Base-by-base conservation (phyloP, 1,140 invertebrate genomes). In the Drosophila fuyamai region DNA sequence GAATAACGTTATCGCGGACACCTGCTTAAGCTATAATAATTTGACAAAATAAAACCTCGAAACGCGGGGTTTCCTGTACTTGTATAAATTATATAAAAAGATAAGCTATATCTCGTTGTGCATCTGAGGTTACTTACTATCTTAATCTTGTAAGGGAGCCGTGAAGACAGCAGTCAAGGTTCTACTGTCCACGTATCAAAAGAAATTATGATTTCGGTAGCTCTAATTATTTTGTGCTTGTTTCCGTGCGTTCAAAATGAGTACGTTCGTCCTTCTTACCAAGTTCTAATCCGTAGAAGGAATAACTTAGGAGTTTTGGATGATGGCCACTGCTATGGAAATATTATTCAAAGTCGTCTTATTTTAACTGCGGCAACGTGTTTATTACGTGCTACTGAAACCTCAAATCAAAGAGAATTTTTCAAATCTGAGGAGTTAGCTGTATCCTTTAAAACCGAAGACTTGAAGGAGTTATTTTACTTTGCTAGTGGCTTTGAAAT, bases 291-390 rank as follows among this genome's bases (percentile, higher is more conserved):
- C 4, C 50, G 40, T 10, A 76, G 9, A n/a, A 59, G 41, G n/a
- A 65, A 36, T n/a, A 32, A 4, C 10, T 9, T 16, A 2, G 72
- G 54, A 38, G 53, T 7, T 16, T 41, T 76, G 6, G 23, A 12
- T 1, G 73, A 76, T 4, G 53, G 16, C 2, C 32, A 67, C 16
- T 76, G 73, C 32, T 55, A 46, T 18, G 73, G 73, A 10, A 76
- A 76, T 23, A 67, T 76, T 35, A n/a, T 76, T 7, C 73, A 76
- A 54, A 76, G 72, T 44, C 72, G 56, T 14, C 44, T 76, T n/a
- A 35, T 76, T 13, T 53, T 76, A 48, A 76, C 73, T 4, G 61
- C 73, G 12, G 73, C 73, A 32, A 67, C 73, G 18, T 76, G 73
- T 47, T 18, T 76, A 10, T 58, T 46, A 2, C 27, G 12, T 65